These are phyloP conservation scores for Esperia sulphurella DNA, from an alignment of 2,888 invertebrate genomes.

Conservation along the genomic window DNA sequence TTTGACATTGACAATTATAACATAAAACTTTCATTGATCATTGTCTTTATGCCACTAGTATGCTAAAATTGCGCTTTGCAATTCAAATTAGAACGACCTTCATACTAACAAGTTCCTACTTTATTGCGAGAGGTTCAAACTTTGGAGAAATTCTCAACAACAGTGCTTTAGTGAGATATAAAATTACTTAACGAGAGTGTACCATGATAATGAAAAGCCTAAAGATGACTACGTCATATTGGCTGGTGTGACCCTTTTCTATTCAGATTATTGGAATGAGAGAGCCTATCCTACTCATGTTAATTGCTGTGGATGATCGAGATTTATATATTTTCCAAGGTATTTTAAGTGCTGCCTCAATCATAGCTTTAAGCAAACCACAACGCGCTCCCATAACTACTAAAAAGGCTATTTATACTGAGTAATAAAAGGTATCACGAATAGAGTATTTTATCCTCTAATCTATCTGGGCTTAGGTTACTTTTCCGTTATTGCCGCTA, in stretches of 20 bases:
- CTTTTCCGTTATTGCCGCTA: conserved; percentile 25
- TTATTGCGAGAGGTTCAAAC: not conserved
- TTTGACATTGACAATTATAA: conserved; percentile 3
- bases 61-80: not conserved
- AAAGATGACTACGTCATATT: no score
- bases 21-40: conserved; percentile 10
- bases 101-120: not conserved
- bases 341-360: not conserved
- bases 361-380: not conserved
- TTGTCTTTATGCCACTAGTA: not conserved
- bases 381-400: not conserved
- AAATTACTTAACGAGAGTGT: no score
- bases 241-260: no score
- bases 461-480: conserved; percentile 38
- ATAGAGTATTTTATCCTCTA: conserved; percentile 35
- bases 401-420: conserved; percentile 31
- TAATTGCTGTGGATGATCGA: no score
- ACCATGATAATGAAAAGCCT: no score
- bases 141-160: no score
- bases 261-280: no score
- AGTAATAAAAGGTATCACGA: conserved; percentile 45
- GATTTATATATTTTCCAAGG: no score
- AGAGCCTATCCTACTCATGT: no score
- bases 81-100: not conserved
- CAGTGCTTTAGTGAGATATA: no score